phyloP scores from a whole-genome alignment of 2,888 invertebrate species.

The Drosophila anomelani region DNA sequence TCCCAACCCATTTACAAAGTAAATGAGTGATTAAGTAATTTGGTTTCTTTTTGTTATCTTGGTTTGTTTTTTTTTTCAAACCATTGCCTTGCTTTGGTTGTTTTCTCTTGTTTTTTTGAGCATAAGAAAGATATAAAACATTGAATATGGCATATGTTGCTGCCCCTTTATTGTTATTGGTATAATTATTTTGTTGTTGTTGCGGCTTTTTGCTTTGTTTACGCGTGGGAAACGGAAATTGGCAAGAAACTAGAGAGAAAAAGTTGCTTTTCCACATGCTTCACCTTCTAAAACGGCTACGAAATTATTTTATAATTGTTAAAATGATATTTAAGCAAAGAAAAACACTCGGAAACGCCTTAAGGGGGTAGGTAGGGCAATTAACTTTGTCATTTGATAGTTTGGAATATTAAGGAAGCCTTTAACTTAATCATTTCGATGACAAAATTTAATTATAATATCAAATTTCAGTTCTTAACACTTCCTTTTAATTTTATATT shows the following conservation, averaged over 20 bases:
- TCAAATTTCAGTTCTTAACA: background rate
- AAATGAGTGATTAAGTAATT: conserved; percentile 27
- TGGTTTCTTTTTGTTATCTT: conserved; percentile 9
- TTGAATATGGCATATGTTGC: conserved; percentile 30
- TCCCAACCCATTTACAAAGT: conserved; percentile 25
- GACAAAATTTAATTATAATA: background rate
- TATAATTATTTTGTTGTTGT: conserved; percentile 24
- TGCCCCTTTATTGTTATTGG: conserved; percentile 29
- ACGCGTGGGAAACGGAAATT: conserved; percentile 69
- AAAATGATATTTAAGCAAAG: conserved; percentile 16
- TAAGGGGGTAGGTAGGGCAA: background rate
- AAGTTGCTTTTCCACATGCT: conserved; percentile 16
- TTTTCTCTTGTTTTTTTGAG: background rate
- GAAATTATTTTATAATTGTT: conserved; percentile 25
- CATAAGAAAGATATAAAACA: conserved; percentile 26
- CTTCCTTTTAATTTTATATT: background rate
- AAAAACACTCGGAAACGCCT: conserved; percentile 26
- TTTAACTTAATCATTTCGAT: background rate
- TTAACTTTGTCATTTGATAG: too few relatives aligned
- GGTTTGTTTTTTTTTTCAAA: conserved; percentile 12
- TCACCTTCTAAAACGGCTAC: conserved; percentile 25
- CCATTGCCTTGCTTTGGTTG: conserved; percentile 9
- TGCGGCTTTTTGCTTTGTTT: conserved; percentile 50
- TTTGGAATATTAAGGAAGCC: background rate
- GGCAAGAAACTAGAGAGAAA: conserved; percentile 31